Percentiles rank a stretch among this genome's conserved stretches.
phyloP scores from a whole-genome alignment of 2,113 vertebrate genomes.

The Addax nasomaculatus region DNA sequence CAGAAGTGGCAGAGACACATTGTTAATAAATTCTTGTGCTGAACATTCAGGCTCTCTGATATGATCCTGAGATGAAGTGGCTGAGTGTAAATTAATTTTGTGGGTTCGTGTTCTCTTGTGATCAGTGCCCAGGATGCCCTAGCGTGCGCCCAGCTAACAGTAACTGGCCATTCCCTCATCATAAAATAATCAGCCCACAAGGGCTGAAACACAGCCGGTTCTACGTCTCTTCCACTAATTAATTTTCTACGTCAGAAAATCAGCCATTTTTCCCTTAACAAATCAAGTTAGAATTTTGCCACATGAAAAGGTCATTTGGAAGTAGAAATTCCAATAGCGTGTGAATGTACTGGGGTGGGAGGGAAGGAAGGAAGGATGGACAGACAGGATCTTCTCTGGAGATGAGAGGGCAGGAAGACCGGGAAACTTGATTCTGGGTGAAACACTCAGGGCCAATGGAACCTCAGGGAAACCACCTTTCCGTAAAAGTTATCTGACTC shows the following conservation, averaged over 20 bases:
- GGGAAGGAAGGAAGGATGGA: not conserved
- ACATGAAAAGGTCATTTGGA: not conserved
- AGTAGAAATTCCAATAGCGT: not conserved
- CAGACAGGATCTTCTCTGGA: not conserved
- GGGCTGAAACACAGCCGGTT: slow-evolving; percentile 7
- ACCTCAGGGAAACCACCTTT: slow-evolving; percentile 31
- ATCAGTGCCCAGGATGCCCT: not conserved
- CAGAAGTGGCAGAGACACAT: slow-evolving; percentile 23
- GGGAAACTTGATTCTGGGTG: not conserved
- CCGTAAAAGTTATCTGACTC: not conserved
- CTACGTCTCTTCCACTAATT: slow-evolving; percentile 38
- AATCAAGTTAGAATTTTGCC: slow-evolving; percentile 35
- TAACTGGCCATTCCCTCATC: not conserved
- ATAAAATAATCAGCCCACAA: not conserved
- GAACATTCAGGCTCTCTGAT: slow-evolving; percentile 23
- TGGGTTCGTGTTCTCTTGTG: not conserved
- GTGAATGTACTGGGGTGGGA: not conserved
- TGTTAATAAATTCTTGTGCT: slow-evolving; percentile 40
- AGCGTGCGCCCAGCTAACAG: not conserved
- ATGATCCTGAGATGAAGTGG: slow-evolving; percentile 22
- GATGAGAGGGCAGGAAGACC: not conserved
- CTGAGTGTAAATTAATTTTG: slow-evolving; percentile 22
- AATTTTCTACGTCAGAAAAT: slow-evolving; percentile 38
- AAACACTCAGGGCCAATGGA: not conserved
- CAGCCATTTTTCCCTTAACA: not conserved